Evolutionary conservation across 2,888 invertebrate genomes (phyloP).

Genomic region (Thumatha senex): DNA sequence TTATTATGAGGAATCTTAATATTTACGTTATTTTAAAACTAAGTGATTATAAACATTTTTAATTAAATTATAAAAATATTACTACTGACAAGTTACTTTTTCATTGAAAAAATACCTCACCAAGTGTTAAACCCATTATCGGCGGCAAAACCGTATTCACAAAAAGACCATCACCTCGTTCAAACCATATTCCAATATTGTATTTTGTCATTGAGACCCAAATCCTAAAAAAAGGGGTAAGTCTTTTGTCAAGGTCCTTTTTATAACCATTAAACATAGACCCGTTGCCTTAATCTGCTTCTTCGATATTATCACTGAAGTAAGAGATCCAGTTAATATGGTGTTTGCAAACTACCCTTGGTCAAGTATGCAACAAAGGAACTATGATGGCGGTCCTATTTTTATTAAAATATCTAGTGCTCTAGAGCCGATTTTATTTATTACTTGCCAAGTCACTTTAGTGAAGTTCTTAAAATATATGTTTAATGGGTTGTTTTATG

Average conservation of each 20-base stretch:
- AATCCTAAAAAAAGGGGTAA: constrained; percentile 44
- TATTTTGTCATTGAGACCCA: constrained; percentile 44
- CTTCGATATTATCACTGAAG: constrained; percentile 15
- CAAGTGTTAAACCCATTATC: constrained; percentile 5
- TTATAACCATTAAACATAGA: constrained; percentile 31
- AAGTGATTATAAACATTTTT: too few species aligned
- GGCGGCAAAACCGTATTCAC: constrained; percentile 3
- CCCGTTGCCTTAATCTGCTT: constrained; percentile 18
- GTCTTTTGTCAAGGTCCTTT: constrained; percentile 46
- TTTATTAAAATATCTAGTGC: constrained; percentile 63
- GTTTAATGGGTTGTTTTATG: constrained; percentile 16
- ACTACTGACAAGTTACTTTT: not conserved
- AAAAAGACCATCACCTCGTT: constrained; percentile 27
- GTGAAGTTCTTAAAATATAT: constrained; percentile 27
- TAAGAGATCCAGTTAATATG: constrained; percentile 40
- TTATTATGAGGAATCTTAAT: not conserved
- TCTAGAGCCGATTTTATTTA: constrained; percentile 59
- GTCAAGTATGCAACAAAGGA: constrained; percentile 67
- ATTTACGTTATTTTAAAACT: not conserved
- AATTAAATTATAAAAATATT: too few species aligned
- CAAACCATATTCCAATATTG: constrained; percentile 31
- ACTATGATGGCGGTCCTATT: constrained; percentile 64
- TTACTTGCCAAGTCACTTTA: constrained; percentile 40
- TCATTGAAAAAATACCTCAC: not conserved
- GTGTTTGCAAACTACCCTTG: constrained; percentile 44